Evolutionary conservation across 2,797 vertebrate genomes (phyloP).

Genomic region (Manis crassicaudata): DNA sequence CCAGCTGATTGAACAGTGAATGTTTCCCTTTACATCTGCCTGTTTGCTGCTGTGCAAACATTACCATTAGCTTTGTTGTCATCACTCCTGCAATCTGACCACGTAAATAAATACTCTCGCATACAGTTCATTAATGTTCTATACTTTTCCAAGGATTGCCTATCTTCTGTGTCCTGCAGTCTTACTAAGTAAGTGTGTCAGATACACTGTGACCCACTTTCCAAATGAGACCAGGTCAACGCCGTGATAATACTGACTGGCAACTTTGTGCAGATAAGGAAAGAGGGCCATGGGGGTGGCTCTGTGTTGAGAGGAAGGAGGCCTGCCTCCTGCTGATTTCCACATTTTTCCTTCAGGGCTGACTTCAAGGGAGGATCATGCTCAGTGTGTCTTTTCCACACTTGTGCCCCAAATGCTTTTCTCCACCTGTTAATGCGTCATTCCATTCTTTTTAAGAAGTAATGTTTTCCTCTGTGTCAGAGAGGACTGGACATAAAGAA

Average conservation of each 20-base stretch:
- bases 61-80: conserved; percentile 1
- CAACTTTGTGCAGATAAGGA: not conserved
- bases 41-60: conserved; percentile 14
- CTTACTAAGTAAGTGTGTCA: not conserved
- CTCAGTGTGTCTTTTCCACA: not conserved
- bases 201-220: not conserved
- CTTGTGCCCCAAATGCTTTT: not conserved
- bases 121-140: not conserved
- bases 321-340: not conserved
- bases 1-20: not conserved
- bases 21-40: conserved; percentile 28
- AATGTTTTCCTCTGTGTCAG: not conserved
- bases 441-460: not conserved
- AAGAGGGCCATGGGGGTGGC: not conserved
- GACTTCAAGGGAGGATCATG: not conserved
- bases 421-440: not conserved
- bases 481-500: not conserved
- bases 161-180: not conserved
- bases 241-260: not conserved
- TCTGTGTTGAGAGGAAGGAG: not conserved
- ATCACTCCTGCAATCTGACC: not conserved
- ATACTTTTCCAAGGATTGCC: not conserved
- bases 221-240: not conserved
- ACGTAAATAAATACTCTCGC: not conserved
- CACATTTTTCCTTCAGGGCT: not conserved